Conservation (phyloP, 2,113 vertebrate genomes). For the Forbesichthys papilliferus region DNA sequence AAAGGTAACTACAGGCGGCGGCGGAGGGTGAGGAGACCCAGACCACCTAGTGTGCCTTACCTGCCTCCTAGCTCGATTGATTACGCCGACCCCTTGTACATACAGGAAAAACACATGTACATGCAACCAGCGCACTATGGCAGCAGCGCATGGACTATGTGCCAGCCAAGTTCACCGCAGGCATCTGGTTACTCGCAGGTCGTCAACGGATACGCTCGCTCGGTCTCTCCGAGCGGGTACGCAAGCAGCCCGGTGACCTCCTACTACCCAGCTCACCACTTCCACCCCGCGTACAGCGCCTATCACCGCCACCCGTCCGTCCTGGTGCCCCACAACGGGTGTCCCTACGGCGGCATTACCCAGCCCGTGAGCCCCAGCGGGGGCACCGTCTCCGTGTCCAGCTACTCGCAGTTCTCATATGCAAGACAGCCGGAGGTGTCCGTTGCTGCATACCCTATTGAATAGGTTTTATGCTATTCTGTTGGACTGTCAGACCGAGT, state of each 20-base stretch:
- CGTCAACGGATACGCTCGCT: slow-evolving; percentile 38
- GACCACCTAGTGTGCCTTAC: slow-evolving; percentile 39
- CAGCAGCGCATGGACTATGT: slow-evolving; percentile 54
- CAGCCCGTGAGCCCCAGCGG: slow-evolving; percentile 65
- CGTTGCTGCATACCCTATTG: slow-evolving; percentile 30
- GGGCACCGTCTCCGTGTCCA: slow-evolving; percentile 47
- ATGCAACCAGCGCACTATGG: slow-evolving; percentile 49
- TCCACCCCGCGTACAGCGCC: slow-evolving; percentile 54
- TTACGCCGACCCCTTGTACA: slow-evolving; percentile 54
- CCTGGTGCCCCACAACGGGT: slow-evolving; percentile 59
- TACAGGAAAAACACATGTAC: slow-evolving; percentile 52
- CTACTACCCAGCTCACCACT: slow-evolving; percentile 43
- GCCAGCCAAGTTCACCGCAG: slow-evolving; percentile 37
- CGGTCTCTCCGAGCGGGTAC: slow-evolving; percentile 53
- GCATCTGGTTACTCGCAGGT: slow-evolving; percentile 31
- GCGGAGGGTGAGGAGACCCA: slow-evolving; percentile 63
- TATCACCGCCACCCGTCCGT: slow-evolving; percentile 61
- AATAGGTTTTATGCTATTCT: slow-evolving; percentile 26
- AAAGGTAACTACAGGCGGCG: slow-evolving; percentile 76
- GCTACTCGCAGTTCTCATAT: slow-evolving; percentile 55
- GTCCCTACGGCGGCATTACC: slow-evolving; percentile 54
- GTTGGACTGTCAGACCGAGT: background rate
- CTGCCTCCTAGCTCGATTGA: slow-evolving; percentile 39
- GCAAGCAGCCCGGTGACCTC: slow-evolving; percentile 38
- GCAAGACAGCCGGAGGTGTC: slow-evolving; percentile 44